phyloP scores from a whole-genome alignment of 2,888 invertebrate genomes.

The Phaedon cochleariae region DNA sequence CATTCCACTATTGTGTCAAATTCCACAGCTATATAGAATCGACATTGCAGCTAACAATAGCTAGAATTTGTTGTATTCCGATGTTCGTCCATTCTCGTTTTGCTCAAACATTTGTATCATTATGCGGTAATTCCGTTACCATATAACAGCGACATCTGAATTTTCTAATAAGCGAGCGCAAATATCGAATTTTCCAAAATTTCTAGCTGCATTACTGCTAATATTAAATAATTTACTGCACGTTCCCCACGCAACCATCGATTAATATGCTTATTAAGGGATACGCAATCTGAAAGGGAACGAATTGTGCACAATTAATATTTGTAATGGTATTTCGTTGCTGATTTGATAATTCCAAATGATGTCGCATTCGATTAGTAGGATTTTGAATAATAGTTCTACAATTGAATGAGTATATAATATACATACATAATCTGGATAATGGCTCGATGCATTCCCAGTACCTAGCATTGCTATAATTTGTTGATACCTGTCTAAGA shows the following conservation, averaged over 20 bases:
- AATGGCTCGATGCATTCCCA: too few relatives aligned
- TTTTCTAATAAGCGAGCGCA: neutral
- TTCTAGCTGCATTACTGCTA: conserved; percentile 17
- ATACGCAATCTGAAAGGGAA: conserved; percentile 13
- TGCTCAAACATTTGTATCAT: neutral
- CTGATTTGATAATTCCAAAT: conserved; percentile 12
- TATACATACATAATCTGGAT: too few relatives aligned
- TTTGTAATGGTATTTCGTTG: conserved; percentile 15
- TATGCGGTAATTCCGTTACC: neutral
- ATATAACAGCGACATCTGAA: neutral
- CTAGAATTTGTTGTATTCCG: neutral
- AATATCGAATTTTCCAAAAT: conserved; percentile 9
- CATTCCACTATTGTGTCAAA: too few relatives aligned
- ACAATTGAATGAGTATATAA: neutral
- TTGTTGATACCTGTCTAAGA: too few relatives aligned
- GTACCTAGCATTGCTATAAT: too few relatives aligned
- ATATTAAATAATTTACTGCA: conserved; percentile 28
- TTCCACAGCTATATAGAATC: too few relatives aligned
- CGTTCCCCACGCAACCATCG: conserved; percentile 23
- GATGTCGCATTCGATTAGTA: neutral
- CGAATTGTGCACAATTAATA: conserved; percentile 26
- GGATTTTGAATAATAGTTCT: neutral
- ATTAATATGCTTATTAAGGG: conserved; percentile 29
- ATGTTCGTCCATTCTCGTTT: neutral
- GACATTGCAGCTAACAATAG: too few relatives aligned